Base-by-base conservation (phyloP, 2,888 invertebrate species). In the Coremacera marginata region DNA sequence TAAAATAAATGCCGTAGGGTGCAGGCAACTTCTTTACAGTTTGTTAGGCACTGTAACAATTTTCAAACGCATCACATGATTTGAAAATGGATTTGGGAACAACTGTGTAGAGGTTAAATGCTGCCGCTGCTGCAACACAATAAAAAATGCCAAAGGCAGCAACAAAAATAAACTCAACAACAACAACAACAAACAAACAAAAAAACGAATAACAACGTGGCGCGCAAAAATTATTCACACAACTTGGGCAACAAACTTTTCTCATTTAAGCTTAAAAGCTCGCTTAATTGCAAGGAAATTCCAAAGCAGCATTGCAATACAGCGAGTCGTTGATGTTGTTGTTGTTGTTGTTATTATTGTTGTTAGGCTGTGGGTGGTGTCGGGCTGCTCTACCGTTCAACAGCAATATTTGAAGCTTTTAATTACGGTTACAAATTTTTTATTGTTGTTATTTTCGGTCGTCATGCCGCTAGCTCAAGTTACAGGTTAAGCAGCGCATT, bases 191-290 rank as follows among this genome's bases (percentile, higher is more conserved):
- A 62, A 62, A 8, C 27, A 63, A 63, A 5, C 14, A 60, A 22
- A 27, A 25, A 3, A 27, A 62, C 4, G 19, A 19, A 62, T 5
- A 62, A 62, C 22, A 11, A 62, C 62, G 27, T 9, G 5, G 27
- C 5, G 27, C 25, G n/a, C 55, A 55, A 55, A 55, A 63, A 68
- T 68, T 68, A 49, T 68, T 22, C 70, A 57, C 70, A 19, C 70
- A 37, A 57, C 37, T 71, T 55, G 55, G 11, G 70, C 57, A 37
- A 57, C 25, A 71, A 71, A 71, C 55, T 71, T 71, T 71, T 71
- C 71, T 55, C 60, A 71, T 71, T 70, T 71, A 37, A 57, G 71
- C 57, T 9, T 37, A 60, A 71, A 71, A 60, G 14, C 60, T 60
- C 25, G 25, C 57, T 60, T 71, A 71, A 71, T 71, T 71, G 71